Conservation (phyloP, 1,140 invertebrate species). For the Helicoverpa zea region DNA sequence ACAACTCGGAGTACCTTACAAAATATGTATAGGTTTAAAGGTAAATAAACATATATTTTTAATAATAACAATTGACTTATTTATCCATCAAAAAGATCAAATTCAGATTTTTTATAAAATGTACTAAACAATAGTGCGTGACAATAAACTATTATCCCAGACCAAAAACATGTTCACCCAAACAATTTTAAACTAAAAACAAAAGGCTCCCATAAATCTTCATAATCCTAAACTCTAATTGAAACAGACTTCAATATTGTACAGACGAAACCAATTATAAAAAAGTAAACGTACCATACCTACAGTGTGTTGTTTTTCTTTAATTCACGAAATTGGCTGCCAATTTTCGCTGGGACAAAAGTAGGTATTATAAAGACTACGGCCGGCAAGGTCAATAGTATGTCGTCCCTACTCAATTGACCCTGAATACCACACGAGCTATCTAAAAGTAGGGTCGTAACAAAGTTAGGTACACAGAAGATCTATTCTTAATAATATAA, state of each 20-base stretch:
- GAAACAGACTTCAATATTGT: neutral
- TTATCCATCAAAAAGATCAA: no score
- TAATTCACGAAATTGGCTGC: conserved; percentile 6
- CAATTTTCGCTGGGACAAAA: neutral
- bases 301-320: neutral
- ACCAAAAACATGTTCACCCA: no score
- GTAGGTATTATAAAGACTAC: conserved; percentile 27
- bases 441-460: conserved; percentile 22
- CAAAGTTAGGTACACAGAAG: conserved; percentile 11
- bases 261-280: conserved; percentile 6
- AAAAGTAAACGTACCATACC: neutral
- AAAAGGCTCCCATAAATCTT: neutral
- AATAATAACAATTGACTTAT: no score
- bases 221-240: conserved; percentile 8
- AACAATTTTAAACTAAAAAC: no score
- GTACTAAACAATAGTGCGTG: no score
- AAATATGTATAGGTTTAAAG: no score
- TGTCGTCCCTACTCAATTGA: conserved; percentile 24
- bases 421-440: conserved; percentile 25
- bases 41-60: no score
- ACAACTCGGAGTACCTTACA: no score
- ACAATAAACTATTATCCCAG: no score
- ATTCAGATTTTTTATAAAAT: no score
- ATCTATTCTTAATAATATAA: conserved; percentile 3
- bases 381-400: conserved; percentile 22